Conservation (phyloP, 2,888 invertebrate species). For the Germaria angustata region DNA sequence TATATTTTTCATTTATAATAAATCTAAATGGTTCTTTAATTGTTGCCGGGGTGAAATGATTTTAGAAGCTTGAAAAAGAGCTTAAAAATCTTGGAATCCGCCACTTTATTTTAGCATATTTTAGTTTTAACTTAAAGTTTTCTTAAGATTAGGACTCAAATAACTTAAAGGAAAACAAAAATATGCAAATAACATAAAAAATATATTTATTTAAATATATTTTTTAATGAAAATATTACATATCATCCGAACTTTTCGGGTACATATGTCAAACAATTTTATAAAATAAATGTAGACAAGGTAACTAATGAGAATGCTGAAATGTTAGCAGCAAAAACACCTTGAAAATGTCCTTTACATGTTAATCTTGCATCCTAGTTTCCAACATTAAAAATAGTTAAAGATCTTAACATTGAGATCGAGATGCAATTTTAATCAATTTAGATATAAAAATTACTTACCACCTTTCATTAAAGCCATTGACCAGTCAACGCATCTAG, state of each 20-base stretch:
- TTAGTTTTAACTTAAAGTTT: conserved; percentile 67
- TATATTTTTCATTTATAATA: too few relatives aligned
- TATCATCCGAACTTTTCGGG: too few relatives aligned
- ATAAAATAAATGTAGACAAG: conserved; percentile 27
- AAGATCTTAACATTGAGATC: conserved; percentile 41
- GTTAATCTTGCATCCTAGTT: conserved; percentile 52
- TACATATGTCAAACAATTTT: not conserved
- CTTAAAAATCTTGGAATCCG: conserved; percentile 78
- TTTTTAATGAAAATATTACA: too few relatives aligned
- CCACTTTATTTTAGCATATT: conserved; percentile 74
- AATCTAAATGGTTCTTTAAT: not conserved
- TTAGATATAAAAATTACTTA: conserved; percentile 68
- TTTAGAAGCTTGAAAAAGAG: conserved; percentile 65
- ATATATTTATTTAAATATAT: too few relatives aligned
- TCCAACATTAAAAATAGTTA: conserved; percentile 46
- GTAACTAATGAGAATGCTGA: conserved; percentile 58
- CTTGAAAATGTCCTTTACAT: conserved; percentile 45
- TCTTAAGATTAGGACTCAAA: conserved; percentile 57
- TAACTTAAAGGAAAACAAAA: conserved; percentile 56
- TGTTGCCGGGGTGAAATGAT: conserved; percentile 80
- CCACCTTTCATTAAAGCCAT: conserved; percentile 89
- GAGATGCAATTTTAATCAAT: conserved; percentile 14
- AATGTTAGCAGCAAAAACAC: conserved; percentile 47
- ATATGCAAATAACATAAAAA: conserved; percentile 46
- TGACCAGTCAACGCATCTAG: conserved; percentile 96